Conservation (phyloP, 2,113 vertebrate genomes). For the Oceanites oceanicus region DNA sequence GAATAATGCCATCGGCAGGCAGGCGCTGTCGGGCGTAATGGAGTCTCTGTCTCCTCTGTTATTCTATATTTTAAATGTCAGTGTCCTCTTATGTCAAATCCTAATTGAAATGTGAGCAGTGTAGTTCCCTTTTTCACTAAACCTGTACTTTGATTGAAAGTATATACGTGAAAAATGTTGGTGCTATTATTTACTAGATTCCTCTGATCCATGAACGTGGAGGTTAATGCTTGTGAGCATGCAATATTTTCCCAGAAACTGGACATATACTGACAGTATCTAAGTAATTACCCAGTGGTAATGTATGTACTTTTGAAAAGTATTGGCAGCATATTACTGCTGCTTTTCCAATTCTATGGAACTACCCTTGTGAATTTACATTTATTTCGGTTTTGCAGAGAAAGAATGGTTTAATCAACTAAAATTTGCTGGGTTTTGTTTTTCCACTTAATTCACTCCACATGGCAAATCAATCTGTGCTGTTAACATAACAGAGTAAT, state of each 20-base stretch:
- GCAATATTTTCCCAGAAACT: not conserved
- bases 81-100: not conserved
- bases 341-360: not conserved
- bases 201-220: not conserved
- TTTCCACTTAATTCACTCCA: not conserved
- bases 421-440: not conserved
- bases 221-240: not conserved
- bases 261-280: not conserved
- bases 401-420: not conserved
- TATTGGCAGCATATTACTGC: not conserved
- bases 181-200: not conserved
- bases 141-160: not conserved
- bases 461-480: not conserved
- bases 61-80: not conserved
- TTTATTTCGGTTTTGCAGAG: not conserved
- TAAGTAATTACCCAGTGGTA: not conserved
- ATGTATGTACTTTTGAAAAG: not conserved
- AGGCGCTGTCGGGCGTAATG: no score
- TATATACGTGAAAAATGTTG: not conserved
- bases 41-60: not conserved
- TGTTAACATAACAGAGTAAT: not conserved
- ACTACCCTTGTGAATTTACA: not conserved
- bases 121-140: not conserved
- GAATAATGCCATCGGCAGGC: no score
- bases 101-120: not conserved